Evolutionary conservation across 2,113 vertebrate genomes (phyloP), one percentile per base, ranked within the genome.

Genomic region (Sinocyclocheilus anophthalmus): DNA sequence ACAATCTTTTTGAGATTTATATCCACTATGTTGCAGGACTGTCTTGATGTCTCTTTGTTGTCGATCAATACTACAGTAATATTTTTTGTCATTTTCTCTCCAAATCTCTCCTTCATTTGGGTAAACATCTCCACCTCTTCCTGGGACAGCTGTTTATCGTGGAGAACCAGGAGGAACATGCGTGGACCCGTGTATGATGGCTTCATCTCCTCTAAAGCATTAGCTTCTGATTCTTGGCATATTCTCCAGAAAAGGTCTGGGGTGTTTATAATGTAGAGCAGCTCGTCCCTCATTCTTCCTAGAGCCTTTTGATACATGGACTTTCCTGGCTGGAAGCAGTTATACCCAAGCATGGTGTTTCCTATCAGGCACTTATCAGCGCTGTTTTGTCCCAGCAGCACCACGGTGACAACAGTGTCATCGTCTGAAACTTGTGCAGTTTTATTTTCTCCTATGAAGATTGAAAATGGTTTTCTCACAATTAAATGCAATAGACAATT

Each of bases 51-150:
- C 14, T 24, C 42, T 26, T 24, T 16, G 39, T 5, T 20, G 9
- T 37, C 33, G 53, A 59, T 57, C 11, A 42, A 16, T 13, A 81
- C 37, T 12, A 81, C 39, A 30, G 72, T 73, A 8, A 13, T 75
- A 5, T 84, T 45, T 48, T 63, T 22, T 6, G 39, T 70, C 24
- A 45, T 57, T 26, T 45, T 14, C 14, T 76, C n/a, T 57, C 70
- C 70, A 26, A 50, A 50, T 50, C 48, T 50, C 48, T 50, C 48
- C 48, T 50, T 50, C 30, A 33, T 33, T 33, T 33, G 30, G 30
- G 30, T 37, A 5, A 84, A 63, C 72, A 76, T 76, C 18, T 50
- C 50, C 33, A 5, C 59, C 12, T 84, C 83, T 84, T 84, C 70
- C 18, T 3, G 3, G 16, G 72, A 84, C 6, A 61, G 48, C 11